Evolutionary conservation across 2,797 vertebrate genomes (phyloP), one percentile per base, ranked within the genome.

Genomic region (Parauchenoglanis ngamensis): DNA sequence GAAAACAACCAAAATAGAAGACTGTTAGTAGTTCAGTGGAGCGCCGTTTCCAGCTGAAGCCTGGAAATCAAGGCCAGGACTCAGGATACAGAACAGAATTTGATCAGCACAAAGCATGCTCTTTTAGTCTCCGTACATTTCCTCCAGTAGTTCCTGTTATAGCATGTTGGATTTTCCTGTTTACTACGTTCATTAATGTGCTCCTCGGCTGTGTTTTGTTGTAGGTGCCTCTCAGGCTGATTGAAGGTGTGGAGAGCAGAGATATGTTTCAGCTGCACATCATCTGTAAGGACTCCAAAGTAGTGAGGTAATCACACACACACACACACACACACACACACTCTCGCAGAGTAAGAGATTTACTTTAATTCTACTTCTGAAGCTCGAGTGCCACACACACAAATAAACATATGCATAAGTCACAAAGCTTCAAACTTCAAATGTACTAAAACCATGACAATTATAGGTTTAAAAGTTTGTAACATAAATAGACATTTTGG

Each of bases 181-280:
- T 79, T 85, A 67, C 65, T 56, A 49, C 25, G 21, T 70, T 73
- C 52, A 25, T 67, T 87, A 85, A 72, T 49, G 21, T 65, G 49
- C 79, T 61, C 28, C 78, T 89, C 83, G 92, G 91, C 88, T 94
- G 91, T 93, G 92, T 87, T 94, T 93, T 91, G 88, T 91, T 94
- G 70, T 94, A 99, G 98, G 98, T 99, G 92, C 98, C 98, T 94
- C 97, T 99, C 92, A 96, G 98, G 93, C 97, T 99, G 94, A 99
- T 99, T 90, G 98, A 99, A 91, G 95, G 95, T 0, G 98, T 99
- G 94, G 98, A 99, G 95, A 97, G 97, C 94, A 96, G 98, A 94
- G 98, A 99, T 90, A 99, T 99, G 98, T 99, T 99, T 93, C 98
- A 99, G 95, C 95, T 99, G 91, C 98, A 99, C 94, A 99, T 99